Base-by-base conservation (phyloP, 2,888 invertebrate species). In the Troides aeacus region DNA sequence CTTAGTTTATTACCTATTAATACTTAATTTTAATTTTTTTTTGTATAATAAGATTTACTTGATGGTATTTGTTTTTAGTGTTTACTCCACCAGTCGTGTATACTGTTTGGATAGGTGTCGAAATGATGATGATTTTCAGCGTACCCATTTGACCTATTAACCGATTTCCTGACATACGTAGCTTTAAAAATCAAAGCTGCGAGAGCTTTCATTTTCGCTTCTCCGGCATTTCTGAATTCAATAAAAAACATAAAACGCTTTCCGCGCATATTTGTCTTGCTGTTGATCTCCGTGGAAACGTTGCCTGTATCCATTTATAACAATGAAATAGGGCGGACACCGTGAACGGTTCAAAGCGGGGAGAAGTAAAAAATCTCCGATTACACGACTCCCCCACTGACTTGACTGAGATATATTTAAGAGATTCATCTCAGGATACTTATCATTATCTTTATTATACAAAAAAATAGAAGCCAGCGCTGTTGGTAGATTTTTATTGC, bases 271-370 rank as follows among this genome's bases (percentile, higher is more conserved):
- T 63, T 63, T 53, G 30, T 63, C 30, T 30, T 63, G 24, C 62
- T 63, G 50, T 63, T 53, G 30, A 63, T 53, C 18, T 63, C 46
- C 42, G 46, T 10, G 53, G 62, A 24, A 53, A 50, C n/a, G 50
- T 17, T 63, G 53, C 18, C 62, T 63, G 62, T 17, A 63, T 53
- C 30, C 50, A 53, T 63, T 63, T 53, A 62, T 62, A 62, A 62
- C 62, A 62, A 24, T 62, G 50, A 53, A 15, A 62, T 50, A 50
- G 46, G 46, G 62, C 62, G 62, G 62, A 62, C 62, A 62, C 17
- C 17, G 18, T 50, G 15, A 50, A 50, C 10, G 15, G 15, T 15
- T 50, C 5, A 17, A 50, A 50, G 18, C 50, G 50, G 50, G 18
- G 17, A 18, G 15, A 18, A 18, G 50, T 15, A 50, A 50, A 17